Evolutionary conservation across 2,888 invertebrate genomes (phyloP).

Genomic region (Tachina grossa): DNA sequence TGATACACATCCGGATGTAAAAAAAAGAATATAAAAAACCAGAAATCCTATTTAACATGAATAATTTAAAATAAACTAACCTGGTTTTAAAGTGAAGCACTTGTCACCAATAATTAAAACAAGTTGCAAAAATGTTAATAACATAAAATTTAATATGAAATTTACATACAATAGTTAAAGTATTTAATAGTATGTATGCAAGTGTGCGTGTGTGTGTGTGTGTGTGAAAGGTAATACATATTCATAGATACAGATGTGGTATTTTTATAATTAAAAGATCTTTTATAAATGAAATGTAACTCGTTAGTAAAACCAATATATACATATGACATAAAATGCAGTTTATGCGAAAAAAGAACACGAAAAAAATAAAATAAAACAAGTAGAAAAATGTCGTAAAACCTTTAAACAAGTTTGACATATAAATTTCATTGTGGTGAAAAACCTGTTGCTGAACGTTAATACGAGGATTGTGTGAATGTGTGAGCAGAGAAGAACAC

Average conservation of each 20-base stretch:
- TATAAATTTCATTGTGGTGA: constrained; percentile 65
- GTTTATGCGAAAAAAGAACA: constrained; percentile 50
- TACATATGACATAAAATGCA: constrained; percentile 28
- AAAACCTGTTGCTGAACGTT: constrained; percentile 69
- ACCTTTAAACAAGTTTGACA: constrained; percentile 71
- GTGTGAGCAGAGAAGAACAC: constrained; percentile 21
- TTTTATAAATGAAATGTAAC: constrained; percentile 54
- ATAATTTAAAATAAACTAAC: constrained; percentile 1
- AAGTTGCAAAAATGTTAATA: constrained; percentile 26
- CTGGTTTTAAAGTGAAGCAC: constrained; percentile 7
- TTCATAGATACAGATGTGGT: constrained; percentile 27
- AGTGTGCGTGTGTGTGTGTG: neutral
- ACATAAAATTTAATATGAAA: constrained; percentile 20
- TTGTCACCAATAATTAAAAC: constrained; percentile 37
- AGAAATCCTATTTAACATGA: constrained; percentile 26
- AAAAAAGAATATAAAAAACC: constrained; percentile 7
- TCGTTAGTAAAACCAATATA: constrained; percentile 39
- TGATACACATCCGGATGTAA: constrained; percentile 58
- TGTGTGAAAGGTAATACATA: constrained; percentile 7
- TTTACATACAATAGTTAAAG: constrained; percentile 6
- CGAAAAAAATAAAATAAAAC: constrained; percentile 39
- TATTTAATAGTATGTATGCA: constrained; percentile 12
- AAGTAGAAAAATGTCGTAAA: constrained; percentile 65
- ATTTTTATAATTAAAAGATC: constrained; percentile 44
- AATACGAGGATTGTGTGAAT: constrained; percentile 30